Conservation (phyloP, 2,797 vertebrate species). For the Perodicticus potto region DNA sequence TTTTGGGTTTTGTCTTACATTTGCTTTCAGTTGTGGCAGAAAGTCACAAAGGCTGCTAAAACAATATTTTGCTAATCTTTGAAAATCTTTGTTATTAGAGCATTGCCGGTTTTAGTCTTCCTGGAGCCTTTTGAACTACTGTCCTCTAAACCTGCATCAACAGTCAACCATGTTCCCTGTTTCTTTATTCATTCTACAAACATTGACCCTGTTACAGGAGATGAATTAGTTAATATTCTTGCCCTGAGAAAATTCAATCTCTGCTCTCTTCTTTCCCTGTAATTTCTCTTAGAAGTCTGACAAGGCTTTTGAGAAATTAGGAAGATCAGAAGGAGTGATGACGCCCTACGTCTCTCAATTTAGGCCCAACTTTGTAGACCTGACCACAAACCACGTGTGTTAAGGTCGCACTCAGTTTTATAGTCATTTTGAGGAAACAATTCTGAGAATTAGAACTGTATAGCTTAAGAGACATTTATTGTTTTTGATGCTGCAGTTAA, state of each 20-base stretch:
- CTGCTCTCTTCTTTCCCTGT: neutral
- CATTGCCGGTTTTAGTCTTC: neutral
- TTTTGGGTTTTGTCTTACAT: neutral
- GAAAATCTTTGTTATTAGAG: neutral
- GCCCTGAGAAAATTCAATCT: neutral
- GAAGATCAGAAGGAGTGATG: neutral
- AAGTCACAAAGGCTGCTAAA: slow-evolving; percentile 22
- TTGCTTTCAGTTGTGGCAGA: neutral
- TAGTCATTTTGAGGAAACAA: slow-evolving; percentile 49
- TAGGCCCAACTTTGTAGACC: slow-evolving; percentile 23
- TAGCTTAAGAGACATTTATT: neutral
- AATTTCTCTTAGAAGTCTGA: neutral
- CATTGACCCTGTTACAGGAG: neutral
- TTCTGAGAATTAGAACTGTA: slow-evolving; percentile 58
- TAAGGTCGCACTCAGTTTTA: neutral
- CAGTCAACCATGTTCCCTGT: neutral
- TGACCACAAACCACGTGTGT: neutral
- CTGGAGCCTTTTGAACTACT: neutral
- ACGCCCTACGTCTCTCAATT: neutral
- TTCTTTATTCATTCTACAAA: neutral
- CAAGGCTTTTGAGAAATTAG: neutral
- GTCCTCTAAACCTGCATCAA: neutral
- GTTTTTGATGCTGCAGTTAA: slow-evolving; percentile 55
- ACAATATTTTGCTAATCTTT: neutral
- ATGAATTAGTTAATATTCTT: neutral